A percentile compares a stretch with the other conserved stretches of the same genome.
phyloP scores from a whole-genome alignment of 1,140 invertebrate species.

The Saccostrea glomerata region DNA sequence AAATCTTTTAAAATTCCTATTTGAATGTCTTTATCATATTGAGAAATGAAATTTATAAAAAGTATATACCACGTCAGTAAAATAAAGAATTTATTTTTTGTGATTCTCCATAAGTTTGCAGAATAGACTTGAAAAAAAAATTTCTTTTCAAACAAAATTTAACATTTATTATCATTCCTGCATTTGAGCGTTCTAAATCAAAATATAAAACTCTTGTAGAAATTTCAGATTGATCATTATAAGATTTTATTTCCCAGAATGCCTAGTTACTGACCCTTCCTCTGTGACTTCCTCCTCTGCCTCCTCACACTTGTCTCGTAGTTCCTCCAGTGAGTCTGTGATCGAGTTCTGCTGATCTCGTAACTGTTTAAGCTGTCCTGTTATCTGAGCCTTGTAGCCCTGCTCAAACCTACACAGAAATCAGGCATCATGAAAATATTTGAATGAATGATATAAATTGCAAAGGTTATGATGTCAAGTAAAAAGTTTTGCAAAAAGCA shows the following conservation, averaged over 20 bases:
- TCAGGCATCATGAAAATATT: background rate
- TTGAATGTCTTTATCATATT: no score
- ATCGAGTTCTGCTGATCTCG: constrained; percentile 60
- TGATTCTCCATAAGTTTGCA: no score
- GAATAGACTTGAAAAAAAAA: no score
- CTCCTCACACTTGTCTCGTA: constrained; percentile 55
- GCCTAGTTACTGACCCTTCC: constrained; percentile 4
- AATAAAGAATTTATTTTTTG: no score
- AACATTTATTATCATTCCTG: no score
- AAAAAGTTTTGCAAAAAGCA: background rate
- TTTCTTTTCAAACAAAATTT: no score
- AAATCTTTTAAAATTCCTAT: no score
- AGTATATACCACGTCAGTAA: no score
- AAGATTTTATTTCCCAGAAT: background rate
- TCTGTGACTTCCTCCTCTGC: constrained; percentile 50
- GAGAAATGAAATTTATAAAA: no score
- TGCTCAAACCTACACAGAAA: constrained; percentile 58
- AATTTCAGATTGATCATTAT: background rate
- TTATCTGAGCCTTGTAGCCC: constrained; percentile 56
- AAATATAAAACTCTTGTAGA: no score
- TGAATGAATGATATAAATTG: background rate
- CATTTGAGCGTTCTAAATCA: no score
- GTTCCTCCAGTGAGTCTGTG: constrained; percentile 55
- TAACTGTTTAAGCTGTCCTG: constrained; percentile 46
- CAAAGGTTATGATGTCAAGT: no score